Percentiles rank a stretch among this genome's conserved stretches.
These are phyloP conservation scores for Drosophila picticornis DNA, from an alignment of 2,888 invertebrate species.

Conservation along the genomic window DNA sequence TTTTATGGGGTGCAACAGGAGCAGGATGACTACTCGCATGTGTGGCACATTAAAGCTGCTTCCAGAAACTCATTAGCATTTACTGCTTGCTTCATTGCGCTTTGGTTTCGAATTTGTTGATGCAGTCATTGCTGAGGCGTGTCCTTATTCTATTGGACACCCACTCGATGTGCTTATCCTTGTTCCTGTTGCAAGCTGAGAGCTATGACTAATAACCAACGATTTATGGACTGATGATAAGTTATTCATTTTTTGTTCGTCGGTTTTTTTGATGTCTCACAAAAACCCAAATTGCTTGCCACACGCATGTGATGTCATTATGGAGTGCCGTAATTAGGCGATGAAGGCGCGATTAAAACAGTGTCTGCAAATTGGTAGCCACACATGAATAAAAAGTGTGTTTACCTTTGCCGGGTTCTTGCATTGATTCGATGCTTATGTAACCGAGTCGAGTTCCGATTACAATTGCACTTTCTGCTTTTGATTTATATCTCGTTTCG, in stretches of 20 bases:
- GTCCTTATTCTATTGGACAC: neutral
- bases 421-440: neutral
- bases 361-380: slow-evolving; percentile 20
- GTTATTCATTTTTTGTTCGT: slow-evolving; percentile 50
- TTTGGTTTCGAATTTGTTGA: slow-evolving; percentile 43
- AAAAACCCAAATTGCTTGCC: slow-evolving; percentile 4
- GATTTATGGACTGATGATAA: slow-evolving; percentile 42
- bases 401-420: neutral
- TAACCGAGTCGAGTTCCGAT: neutral
- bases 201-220: slow-evolving; percentile 15
- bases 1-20: slow-evolving; percentile 61
- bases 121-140: slow-evolving; percentile 6
- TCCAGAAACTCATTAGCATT: slow-evolving; percentile 61
- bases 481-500: slow-evolving; percentile 3
- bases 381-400: slow-evolving; percentile 11
- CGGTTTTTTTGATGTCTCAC: slow-evolving; percentile 36
- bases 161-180: slow-evolving; percentile 11
- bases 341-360: slow-evolving; percentile 24
- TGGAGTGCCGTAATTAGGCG: slow-evolving; percentile 49
- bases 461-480: neutral
- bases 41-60: slow-evolving; percentile 37
- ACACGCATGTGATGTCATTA: slow-evolving; percentile 41
- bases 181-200: slow-evolving; percentile 48
- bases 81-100: slow-evolving; percentile 61
- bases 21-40: neutral